Base-by-base conservation (phyloP, 2,888 invertebrate genomes). In the Heteromurus nitidus region DNA sequence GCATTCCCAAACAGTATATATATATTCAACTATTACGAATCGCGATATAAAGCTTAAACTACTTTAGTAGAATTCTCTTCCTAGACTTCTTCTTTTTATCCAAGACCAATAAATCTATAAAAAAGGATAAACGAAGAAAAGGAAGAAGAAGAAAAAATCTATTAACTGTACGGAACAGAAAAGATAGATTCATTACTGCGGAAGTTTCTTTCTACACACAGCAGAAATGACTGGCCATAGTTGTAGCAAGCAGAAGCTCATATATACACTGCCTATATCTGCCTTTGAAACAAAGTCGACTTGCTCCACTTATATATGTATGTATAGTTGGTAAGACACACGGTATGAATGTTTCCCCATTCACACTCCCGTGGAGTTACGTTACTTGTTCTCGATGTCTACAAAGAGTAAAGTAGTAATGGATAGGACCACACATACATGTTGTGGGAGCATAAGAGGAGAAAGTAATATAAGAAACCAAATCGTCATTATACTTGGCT, bases 141-240 rank as follows among this genome's bases (percentile, higher is more conserved):
- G 30, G 44, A 26, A 69, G 18, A 60, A 58, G 42, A 68, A 36
- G 30, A 60, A 44, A 67, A 67, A 58, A 44, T 68, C 75, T 76
- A 58, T 68, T 76, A 76, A 76, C 67, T 67, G 75, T 76, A 64
- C 22, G 1, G 11, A 24, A 42, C 36, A 64, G 47, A 26, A 30
- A 67, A 50, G 47, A 62, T 80, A 80, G 80, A 80, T 80, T 80
- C 80, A 80, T 80, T 80, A 80, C 80, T 80, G 80, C 80, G 67
- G 80, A 80, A 80, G 80, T 79, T 79, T 79, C 64, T 31, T 67
- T 44, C n/a, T 31, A 9, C 31, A n/a, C n/a, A 53, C 62, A 58
- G 53, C 55, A 73, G 67, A 80, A 80, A 80, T 75, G 68, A 42
- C 65, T 73, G 73, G 67, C 64, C 65, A 62, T 64, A 62, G 62